Evolutionary conservation across 2,113 vertebrate species (phyloP).

Genomic region (Pteropus alecto): DNA sequence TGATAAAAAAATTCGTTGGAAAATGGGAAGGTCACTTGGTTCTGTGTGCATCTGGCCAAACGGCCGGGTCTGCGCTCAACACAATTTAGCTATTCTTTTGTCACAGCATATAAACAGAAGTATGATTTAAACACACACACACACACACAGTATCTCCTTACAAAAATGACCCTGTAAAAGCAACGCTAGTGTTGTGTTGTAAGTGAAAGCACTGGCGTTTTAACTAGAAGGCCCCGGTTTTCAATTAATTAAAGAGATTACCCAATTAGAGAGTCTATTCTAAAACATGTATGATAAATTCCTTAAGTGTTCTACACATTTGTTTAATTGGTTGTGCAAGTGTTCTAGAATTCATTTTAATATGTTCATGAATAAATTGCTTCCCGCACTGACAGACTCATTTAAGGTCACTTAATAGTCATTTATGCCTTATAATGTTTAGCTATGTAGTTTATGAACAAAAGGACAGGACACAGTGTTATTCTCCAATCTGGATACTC

Average conservation of each 20-base stretch:
- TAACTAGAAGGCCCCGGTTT: neutral
- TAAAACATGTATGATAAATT: neutral
- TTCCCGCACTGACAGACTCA: neutral
- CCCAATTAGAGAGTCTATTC: neutral
- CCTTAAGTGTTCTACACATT: neutral
- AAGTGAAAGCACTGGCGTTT: neutral
- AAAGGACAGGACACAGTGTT: neutral
- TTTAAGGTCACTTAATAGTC: slow-evolving; percentile 18
- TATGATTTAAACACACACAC: neutral
- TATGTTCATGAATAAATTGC: neutral
- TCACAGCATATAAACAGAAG: neutral
- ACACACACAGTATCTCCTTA: neutral
- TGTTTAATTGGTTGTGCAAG: slow-evolving; percentile 7
- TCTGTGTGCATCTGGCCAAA: neutral
- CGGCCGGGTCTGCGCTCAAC: neutral
- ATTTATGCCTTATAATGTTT: slow-evolving; percentile 13
- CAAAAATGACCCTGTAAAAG: neutral
- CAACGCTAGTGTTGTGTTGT: neutral
- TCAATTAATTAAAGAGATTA: neutral
- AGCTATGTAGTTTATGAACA: neutral
- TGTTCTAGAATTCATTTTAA: neutral
- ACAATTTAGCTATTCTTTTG: neutral
- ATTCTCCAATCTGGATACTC: slow-evolving; percentile 33
- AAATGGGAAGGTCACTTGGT: neutral
- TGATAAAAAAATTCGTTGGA: neutral